Evolutionary conservation across 2,888 invertebrate genomes (phyloP), one percentile per base, ranked within the genome.

Genomic region (Drosophila hamatofila): DNA sequence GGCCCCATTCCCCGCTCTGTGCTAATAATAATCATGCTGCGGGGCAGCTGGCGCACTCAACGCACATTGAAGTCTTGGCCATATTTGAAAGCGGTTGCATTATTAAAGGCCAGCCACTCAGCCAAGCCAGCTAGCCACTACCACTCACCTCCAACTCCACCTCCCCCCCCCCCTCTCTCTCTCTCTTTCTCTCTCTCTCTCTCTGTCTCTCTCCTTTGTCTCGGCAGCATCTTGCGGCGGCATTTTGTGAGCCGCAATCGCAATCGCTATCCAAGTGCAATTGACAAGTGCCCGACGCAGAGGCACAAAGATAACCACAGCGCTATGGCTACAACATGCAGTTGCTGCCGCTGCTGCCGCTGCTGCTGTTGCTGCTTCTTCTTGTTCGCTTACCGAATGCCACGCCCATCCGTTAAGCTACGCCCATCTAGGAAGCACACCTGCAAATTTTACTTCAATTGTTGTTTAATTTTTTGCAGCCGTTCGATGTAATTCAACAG

Each of bases 1-100:
- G 14, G 6, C 39, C 27, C n/a, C 30, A 3, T 6, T 6, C 18
- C 9, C 16, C 21, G 2, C 12, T 9, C 30, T 21, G 3, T 65
- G 73, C 69, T 73, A 77, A 76, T 77, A 73, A 77, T 64, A 62
- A 57, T 66, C 33, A 35, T 52, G 51, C 76, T 63, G 61, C 78
- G 61, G 52, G 68, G 46, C 49, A 30, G 16, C 54, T 67, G 62
- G 11, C 56, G 68, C 67, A 42, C 67, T 37, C 54, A 48, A 54
- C 52, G 61, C 52, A 30, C 61, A 65, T 52, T 64, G 42, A 35
- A 25, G 55, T 25, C 54, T 54, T 39, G 41, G 49, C 51, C 49
- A 51, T 44, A 62, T 37, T 49, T 23, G 44, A 37, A 16, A 52
- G 23, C 37, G 42, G 39, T 23, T 55, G 64, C 54, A 64, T 41